These are phyloP conservation scores for Tricholaema leucomelas DNA, from an alignment of 2,113 vertebrate species.

Conservation along the genomic window DNA sequence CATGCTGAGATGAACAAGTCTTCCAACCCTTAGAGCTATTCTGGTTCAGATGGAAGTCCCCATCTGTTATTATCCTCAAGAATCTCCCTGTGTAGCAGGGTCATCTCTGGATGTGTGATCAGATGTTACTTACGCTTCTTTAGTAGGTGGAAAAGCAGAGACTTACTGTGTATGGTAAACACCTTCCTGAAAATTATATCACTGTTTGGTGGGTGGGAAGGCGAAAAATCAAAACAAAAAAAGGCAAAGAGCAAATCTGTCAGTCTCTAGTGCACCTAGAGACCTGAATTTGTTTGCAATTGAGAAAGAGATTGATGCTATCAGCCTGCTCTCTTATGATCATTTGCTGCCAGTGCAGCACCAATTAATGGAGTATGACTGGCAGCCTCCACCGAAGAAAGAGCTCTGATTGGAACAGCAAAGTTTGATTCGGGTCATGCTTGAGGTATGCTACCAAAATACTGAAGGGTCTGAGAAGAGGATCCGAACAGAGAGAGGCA, in stretches of 20 bases:
- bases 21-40: slow-evolving; percentile 16
- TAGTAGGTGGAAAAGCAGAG: slow-evolving; percentile 12
- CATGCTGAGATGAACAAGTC: slow-evolving; percentile 34
- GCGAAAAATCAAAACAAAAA: background rate
- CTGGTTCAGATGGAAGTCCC: slow-evolving; percentile 19
- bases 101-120: background rate
- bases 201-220: fast-evolving
- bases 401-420: slow-evolving; percentile 17
- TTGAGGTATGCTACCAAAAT: slow-evolving; percentile 1
- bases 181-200: background rate
- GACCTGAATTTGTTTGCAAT: background rate
- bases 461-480: background rate
- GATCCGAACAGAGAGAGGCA: background rate
- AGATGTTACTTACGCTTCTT: background rate
- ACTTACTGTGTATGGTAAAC: background rate
- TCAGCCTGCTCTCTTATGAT: background rate
- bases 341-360: background rate
- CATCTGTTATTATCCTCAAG: slow-evolving; percentile 29
- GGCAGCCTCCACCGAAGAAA: background rate
- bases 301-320: slow-evolving; percentile 22
- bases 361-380: background rate
- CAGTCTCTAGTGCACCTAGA: background rate
- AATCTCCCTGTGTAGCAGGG: slow-evolving; percentile 9
- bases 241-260: background rate
- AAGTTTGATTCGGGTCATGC: slow-evolving; percentile 30